phyloP scores from a whole-genome alignment of 2,888 invertebrate genomes.

The Drosophila kuntzei region DNA sequence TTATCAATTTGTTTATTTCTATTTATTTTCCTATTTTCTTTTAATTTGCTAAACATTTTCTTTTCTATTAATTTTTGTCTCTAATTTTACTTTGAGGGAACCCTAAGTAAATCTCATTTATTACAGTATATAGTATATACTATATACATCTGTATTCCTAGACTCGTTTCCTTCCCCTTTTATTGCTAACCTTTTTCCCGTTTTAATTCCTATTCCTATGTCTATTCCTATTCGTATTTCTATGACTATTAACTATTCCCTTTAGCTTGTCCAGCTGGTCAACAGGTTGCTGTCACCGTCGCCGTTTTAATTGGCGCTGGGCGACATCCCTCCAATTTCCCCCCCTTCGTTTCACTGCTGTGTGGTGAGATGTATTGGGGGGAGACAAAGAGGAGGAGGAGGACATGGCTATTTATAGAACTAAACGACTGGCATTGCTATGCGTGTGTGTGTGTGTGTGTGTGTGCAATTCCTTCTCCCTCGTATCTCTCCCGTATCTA shows the following conservation, averaged over 20 bases:
- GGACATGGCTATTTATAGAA: slow-evolving; percentile 40
- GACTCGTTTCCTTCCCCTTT: not conserved
- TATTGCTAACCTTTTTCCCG: slow-evolving; percentile 7
- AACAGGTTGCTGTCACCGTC: slow-evolving; percentile 52
- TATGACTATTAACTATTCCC: slow-evolving; percentile 4
- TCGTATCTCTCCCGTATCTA: not conserved
- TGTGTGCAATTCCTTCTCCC: not conserved
- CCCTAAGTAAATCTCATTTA: not conserved
- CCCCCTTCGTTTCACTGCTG: slow-evolving; percentile 1
- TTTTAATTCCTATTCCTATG: slow-evolving; percentile 7
- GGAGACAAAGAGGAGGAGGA: not conserved
- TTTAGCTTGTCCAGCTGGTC: slow-evolving; percentile 30
- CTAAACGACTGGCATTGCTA: slow-evolving; percentile 16
- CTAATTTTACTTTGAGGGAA: too few relatives aligned
- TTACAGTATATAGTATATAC: too few relatives aligned
- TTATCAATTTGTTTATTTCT: too few relatives aligned
- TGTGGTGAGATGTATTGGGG: slow-evolving; percentile 1
- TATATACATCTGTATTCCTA: not conserved
- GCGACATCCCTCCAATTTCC: not conserved
- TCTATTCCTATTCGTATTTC: not conserved
- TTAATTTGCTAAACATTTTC: too few relatives aligned
- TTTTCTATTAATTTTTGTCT: too few relatives aligned
- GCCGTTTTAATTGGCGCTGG: slow-evolving; percentile 43
- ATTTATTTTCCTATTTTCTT: too few relatives aligned
- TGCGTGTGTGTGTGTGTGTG: slow-evolving; percentile 23